Percentiles rank a stretch among this genome's conserved stretches.
These are phyloP conservation scores for Galbula dea DNA, from an alignment of 2,113 vertebrate genomes.

Conservation along the genomic window DNA sequence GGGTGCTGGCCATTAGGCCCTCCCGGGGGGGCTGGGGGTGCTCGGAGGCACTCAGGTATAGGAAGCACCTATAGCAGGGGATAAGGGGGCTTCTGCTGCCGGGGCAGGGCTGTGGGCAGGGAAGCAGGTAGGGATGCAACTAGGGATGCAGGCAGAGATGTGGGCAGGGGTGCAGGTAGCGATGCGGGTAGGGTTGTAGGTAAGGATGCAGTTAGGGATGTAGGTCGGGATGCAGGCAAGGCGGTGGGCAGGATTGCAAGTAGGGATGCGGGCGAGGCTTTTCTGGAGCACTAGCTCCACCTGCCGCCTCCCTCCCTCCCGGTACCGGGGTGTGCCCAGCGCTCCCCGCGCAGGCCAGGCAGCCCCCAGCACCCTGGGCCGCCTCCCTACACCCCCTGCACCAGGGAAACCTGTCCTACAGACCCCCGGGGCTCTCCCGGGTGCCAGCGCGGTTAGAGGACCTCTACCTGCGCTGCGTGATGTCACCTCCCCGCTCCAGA, in stretches of 20 bases:
- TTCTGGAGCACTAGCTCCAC: conserved; percentile 42
- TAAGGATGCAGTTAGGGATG: background rate
- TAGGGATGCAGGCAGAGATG: background rate
- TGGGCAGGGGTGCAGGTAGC: background rate
- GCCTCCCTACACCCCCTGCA: too few relatives aligned
- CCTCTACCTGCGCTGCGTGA: background rate
- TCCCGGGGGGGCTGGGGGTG: background rate
- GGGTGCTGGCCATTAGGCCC: background rate
- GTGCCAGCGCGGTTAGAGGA: background rate
- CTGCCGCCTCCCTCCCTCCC: conserved; percentile 31
- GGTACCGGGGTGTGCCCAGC: background rate
- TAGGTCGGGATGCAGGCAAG: background rate
- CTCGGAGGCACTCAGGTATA: background rate
- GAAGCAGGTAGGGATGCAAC: background rate
- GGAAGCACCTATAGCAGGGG: too few relatives aligned
- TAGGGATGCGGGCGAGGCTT: background rate
- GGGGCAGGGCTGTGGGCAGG: background rate
- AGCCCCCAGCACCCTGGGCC: background rate
- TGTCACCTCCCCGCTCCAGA: background rate
- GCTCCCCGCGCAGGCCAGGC: background rate
- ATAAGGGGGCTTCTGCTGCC: background rate
- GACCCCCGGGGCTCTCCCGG: too few relatives aligned
- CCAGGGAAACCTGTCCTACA: too few relatives aligned
- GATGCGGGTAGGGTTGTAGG: background rate
- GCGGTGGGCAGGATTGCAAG: background rate